Percentiles rank a stretch among this genome's conserved stretches.
Conservation (phyloP, 2,888 invertebrate species). For the Leptinotarsa juncta region DNA sequence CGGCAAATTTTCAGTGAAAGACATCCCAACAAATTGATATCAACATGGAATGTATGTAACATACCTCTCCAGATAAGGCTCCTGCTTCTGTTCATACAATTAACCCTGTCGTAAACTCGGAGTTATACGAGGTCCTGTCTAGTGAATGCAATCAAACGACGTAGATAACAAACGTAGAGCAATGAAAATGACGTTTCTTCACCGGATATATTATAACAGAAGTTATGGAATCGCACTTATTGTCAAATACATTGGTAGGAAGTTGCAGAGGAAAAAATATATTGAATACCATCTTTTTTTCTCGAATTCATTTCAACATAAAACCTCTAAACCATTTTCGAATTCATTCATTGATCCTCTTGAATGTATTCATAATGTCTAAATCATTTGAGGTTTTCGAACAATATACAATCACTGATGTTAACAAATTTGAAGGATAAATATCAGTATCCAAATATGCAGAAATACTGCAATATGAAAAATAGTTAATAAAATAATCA, state of each 20-base stretch:
- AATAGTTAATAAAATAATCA: too few species aligned
- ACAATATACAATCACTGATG: too few species aligned
- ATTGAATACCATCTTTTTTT: too few species aligned
- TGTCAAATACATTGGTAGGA: neutral
- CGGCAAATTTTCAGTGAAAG: conserved; percentile 6
- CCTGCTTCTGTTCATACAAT: conserved; percentile 15
- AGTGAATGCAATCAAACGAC: conserved; percentile 14
- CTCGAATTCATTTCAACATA: too few species aligned
- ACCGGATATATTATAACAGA: neutral
- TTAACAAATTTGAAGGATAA: too few species aligned
- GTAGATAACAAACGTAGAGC: neutral
- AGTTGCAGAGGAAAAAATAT: neutral
- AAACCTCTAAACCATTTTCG: too few species aligned
- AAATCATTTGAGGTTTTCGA: too few species aligned
- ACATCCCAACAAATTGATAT: neutral
- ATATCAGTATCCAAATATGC: too few species aligned
- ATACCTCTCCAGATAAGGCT: conserved; percentile 7
- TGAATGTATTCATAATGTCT: too few species aligned
- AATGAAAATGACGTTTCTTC: conserved; percentile 3
- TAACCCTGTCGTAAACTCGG: conserved; percentile 15
- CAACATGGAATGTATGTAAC: conserved; percentile 4
- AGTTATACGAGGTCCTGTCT: conserved; percentile 1
- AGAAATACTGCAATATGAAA: too few species aligned
- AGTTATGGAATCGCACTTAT: neutral
- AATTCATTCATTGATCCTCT: too few species aligned